phyloP scores from a whole-genome alignment of 2,888 invertebrate species.

The Lasioglossum figueresi region DNA sequence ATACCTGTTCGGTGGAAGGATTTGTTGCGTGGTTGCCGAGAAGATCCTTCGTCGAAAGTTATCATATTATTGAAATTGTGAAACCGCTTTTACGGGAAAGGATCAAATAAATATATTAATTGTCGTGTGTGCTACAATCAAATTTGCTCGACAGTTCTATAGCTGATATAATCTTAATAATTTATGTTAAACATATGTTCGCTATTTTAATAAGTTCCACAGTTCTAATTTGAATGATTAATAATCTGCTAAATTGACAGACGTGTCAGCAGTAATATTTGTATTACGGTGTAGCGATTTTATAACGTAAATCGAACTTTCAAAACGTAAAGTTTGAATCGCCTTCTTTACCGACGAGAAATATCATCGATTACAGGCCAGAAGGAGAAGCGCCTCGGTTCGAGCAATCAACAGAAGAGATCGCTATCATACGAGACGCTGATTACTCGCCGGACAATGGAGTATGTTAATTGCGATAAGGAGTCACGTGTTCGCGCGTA shows the following conservation, averaged over 20 bases:
- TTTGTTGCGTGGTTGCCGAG: background rate
- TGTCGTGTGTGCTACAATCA: no score
- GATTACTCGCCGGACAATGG: slow-evolving; percentile 12
- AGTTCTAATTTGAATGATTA: background rate
- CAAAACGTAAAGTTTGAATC: background rate
- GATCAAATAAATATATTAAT: background rate
- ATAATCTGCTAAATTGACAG: background rate
- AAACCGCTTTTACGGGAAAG: background rate
- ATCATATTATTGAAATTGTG: background rate
- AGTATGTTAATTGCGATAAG: slow-evolving; percentile 44
- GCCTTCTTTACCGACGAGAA: slow-evolving; percentile 44
- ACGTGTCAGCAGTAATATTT: background rate
- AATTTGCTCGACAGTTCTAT: background rate
- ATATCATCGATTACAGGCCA: slow-evolving; percentile 26
- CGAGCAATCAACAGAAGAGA: slow-evolving; percentile 37
- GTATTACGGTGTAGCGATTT: background rate
- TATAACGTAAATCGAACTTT: background rate
- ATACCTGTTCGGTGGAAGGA: background rate
- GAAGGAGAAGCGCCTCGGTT: slow-evolving; percentile 11
- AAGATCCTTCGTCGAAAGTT: background rate
- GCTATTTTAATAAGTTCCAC: background rate
- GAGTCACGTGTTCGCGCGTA: slow-evolving; percentile 31
- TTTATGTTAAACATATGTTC: background rate
- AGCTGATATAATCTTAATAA: background rate
- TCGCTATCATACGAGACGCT: slow-evolving; percentile 34